Evolutionary conservation across 2,797 vertebrate species (phyloP), one percentile per base, ranked within the genome.

Genomic region (Smutsia temminckii): DNA sequence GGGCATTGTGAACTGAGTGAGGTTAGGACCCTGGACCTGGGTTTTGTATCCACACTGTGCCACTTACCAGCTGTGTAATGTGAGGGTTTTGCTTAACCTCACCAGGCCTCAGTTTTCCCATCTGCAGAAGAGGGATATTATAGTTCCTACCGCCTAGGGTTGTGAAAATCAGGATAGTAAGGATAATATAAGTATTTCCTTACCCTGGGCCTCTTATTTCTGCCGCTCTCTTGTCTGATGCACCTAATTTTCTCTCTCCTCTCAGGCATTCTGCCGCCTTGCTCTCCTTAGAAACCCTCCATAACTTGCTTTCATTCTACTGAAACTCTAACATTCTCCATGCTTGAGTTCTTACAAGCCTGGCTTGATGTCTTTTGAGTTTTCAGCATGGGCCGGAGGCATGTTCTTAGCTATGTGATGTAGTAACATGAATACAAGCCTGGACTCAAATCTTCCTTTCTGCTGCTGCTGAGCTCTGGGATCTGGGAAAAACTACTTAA

Each of bases 311-410:
- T 68, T 74, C 37, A 51, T 11, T 27, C 29, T 57, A 34, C 34
- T 27, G 25, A 84, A 79, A 80, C 61, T 66, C 57, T 92, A 80
- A 80, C 0, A 17, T 49, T 11, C 32, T 85, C 64, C 4, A 14
- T 49, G 61, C 42, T 53, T 21, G 21, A 63, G 25, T 75, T 84
- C 69, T 66, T 79, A 34, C 16, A 72, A 61, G 29, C 18, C 80
- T 91, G 42, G 25, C 17, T 77, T 72, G 49, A 78, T 91, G 68
- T 89, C 78, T 89, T 71, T 55, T 79, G 61, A 40, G 74, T 34
- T 21, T 51, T 93, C 40, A 13, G 9, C 20, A 21, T 66, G 53
- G 64, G 46, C 37, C 17, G 46, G 40, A 78, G 25, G 10, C 20
- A 0, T 72, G 42, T 78, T 84, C 77, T 57, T 51, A 34, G 75